Conservation (phyloP, 2,888 invertebrate species). For the Graphium colonna region DNA sequence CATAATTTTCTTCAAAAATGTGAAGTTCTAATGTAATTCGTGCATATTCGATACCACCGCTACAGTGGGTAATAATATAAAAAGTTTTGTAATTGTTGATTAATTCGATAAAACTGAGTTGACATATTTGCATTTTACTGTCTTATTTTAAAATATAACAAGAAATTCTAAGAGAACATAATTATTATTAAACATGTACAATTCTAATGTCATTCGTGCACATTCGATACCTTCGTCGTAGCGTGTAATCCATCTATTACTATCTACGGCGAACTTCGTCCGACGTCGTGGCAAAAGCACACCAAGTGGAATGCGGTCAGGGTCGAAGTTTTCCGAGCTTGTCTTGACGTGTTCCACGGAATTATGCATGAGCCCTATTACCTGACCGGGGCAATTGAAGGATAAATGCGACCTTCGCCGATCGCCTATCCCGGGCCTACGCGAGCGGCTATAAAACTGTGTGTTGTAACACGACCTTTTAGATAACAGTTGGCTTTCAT, state of each 20-base stretch:
- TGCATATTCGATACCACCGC: too few relatives aligned
- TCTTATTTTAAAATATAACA: too few relatives aligned
- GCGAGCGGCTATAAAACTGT: conserved; percentile 15
- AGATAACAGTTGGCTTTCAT: not conserved
- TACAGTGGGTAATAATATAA: too few relatives aligned
- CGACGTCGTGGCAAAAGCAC: conserved; percentile 10
- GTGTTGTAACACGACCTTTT: not conserved
- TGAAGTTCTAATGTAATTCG: too few relatives aligned
- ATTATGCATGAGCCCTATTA: conserved; percentile 41
- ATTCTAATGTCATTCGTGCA: not conserved
- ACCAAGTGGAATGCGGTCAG: conserved; percentile 28
- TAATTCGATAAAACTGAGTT: too few relatives aligned
- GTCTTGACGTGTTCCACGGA: conserved; percentile 25
- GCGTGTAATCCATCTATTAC: conserved; percentile 13
- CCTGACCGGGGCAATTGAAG: conserved; percentile 45
- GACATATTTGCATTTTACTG: too few relatives aligned
- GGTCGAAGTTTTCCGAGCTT: conserved; percentile 24
- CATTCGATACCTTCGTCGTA: not conserved
- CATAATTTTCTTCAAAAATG: too few relatives aligned
- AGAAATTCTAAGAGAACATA: too few relatives aligned
- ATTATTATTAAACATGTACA: not conserved
- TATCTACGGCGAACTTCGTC: conserved; percentile 11
- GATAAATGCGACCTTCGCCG: conserved; percentile 37
- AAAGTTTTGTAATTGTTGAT: too few relatives aligned
- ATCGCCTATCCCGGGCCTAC: conserved; percentile 20